Evolutionary conservation across 2,888 invertebrate species (phyloP).

Genomic region (Dione juno): DNA sequence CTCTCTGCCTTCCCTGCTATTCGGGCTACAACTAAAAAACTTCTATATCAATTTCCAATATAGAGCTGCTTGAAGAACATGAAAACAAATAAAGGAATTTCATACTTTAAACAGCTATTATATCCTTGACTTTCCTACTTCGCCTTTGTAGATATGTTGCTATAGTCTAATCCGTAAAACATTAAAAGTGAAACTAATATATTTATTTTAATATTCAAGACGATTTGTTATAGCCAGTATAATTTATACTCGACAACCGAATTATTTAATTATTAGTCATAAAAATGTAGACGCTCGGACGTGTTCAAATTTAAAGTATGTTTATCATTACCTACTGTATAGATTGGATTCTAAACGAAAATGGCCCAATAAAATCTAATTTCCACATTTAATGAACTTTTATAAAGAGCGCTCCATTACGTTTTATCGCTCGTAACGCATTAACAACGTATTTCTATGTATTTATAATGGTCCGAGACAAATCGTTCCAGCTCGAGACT

Average conservation of each 20-base stretch:
- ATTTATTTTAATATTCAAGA: constrained; percentile 24
- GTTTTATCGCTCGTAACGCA: constrained; percentile 67
- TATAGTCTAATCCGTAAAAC: constrained; percentile 5
- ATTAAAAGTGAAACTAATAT: constrained; percentile 12
- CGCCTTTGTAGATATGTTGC: not conserved
- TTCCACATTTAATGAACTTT: constrained; percentile 60
- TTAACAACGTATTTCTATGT: constrained; percentile 68
- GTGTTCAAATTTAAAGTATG: constrained; percentile 45
- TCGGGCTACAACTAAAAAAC: too few species aligned
- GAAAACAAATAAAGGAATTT: too few species aligned
- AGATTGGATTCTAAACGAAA: constrained; percentile 46
- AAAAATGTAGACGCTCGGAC: constrained; percentile 43
- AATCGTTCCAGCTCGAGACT: constrained; percentile 69
- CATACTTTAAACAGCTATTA: too few species aligned
- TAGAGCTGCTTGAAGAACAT: too few species aligned
- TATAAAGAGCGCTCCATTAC: constrained; percentile 67
- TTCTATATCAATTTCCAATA: too few species aligned
- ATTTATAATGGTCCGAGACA: constrained; percentile 77
- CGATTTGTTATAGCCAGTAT: constrained; percentile 48
- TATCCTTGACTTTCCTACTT: too few species aligned
- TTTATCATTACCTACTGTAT: constrained; percentile 40
- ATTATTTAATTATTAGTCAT: constrained; percentile 47
- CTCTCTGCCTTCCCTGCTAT: too few species aligned
- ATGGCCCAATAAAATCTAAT: constrained; percentile 49
- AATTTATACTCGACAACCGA: constrained; percentile 45